phyloP scores from a whole-genome alignment of 2,888 invertebrate species.

The Ceraclea dissimilis region DNA sequence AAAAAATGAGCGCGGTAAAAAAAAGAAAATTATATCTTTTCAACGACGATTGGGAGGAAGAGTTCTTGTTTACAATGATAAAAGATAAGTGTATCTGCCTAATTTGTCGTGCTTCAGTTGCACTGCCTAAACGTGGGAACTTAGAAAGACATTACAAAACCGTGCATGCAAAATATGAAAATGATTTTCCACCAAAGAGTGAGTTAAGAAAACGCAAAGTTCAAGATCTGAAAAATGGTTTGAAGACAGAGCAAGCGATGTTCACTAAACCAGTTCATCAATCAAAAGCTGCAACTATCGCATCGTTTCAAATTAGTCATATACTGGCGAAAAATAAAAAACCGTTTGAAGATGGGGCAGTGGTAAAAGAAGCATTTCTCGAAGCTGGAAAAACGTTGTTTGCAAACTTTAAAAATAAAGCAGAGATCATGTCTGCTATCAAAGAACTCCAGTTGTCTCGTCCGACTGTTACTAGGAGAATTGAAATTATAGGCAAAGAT shows the following conservation, averaged over 20 bases:
- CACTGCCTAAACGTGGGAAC: background rate
- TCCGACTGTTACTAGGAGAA: constrained; percentile 18
- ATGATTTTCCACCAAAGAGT: constrained; percentile 1
- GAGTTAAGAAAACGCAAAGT: constrained; percentile 1
- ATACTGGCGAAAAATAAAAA: constrained; percentile 5
- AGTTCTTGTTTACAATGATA: constrained; percentile 5
- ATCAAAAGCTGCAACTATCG: constrained; percentile 4
- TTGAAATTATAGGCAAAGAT: background rate
- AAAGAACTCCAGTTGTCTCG: constrained; percentile 28
- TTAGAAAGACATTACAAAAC: constrained; percentile 1
- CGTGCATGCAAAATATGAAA: background rate
- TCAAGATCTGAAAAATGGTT: background rate
- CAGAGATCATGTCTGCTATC: constrained; percentile 28
- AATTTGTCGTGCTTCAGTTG: background rate
- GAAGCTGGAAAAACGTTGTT: constrained; percentile 8
- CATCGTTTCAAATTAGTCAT: background rate
- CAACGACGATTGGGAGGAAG: constrained; percentile 7
- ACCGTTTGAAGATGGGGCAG: constrained; percentile 5
- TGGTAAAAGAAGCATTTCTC: constrained; percentile 12
- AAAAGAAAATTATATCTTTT: constrained; percentile 10
- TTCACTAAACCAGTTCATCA: background rate
- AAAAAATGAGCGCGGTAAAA: constrained; percentile 7
- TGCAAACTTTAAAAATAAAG: constrained; percentile 28
- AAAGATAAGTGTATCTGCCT: constrained; percentile 3
- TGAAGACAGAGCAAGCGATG: background rate